Evolutionary conservation across 2,113 vertebrate species (phyloP).

Genomic region (Heteronetta atricapilla): DNA sequence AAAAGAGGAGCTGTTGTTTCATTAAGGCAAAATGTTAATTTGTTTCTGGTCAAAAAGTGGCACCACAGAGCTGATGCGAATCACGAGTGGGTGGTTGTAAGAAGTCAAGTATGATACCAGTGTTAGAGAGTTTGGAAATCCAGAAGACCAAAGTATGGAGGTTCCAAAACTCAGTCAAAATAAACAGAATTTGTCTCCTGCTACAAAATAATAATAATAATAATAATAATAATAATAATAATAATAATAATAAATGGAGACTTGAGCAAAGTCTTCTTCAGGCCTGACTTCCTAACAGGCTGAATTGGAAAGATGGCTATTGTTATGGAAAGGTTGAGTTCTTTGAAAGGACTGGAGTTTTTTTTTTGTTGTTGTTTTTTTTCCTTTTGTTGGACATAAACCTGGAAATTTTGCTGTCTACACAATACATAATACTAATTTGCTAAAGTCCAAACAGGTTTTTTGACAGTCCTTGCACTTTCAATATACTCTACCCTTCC

Average conservation of each 20-base stretch:
- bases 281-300: background rate
- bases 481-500: background rate
- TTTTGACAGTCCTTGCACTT: constrained; percentile 33
- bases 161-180: background rate
- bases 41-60: background rate
- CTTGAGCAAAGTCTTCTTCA: background rate
- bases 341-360: background rate
- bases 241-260: background rate
- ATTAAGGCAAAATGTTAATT: background rate
- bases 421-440: background rate
- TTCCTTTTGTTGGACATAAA: constrained; percentile 1
- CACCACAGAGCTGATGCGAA: background rate
- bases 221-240: no score
- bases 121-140: background rate
- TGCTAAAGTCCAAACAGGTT: constrained; percentile 53
- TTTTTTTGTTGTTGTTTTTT: background rate
- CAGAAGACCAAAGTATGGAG: background rate
- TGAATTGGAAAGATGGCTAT: background rate
- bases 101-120: background rate
- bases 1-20: background rate
- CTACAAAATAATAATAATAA: no score
- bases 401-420: background rate
- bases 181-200: background rate
- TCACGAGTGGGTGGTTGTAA: background rate
- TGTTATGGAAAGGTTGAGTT: constrained; percentile 14